Conservation (phyloP, 1,140 invertebrate species). For the Forficula auricularia region DNA sequence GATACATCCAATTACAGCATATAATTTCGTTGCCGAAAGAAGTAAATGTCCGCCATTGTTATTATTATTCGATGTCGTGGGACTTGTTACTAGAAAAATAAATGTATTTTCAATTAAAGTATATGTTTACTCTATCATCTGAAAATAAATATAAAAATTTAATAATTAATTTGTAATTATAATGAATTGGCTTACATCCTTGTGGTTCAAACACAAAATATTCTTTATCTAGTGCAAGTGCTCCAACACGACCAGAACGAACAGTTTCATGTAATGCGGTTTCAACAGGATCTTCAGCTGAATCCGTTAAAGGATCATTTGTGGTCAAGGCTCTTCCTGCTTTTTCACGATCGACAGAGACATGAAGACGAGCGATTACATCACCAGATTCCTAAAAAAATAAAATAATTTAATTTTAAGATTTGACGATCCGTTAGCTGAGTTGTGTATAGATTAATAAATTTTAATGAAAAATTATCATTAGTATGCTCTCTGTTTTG, state of each 20-base stretch:
- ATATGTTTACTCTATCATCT: too few species aligned
- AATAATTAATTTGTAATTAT: too few species aligned
- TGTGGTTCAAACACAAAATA: slow-evolving; percentile 49
- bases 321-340: too few species aligned
- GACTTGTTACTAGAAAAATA: slow-evolving; percentile 20
- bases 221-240: slow-evolving; percentile 56
- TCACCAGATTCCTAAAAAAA: slow-evolving; percentile 6
- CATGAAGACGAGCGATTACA: slow-evolving; percentile 10
- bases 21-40: slow-evolving; percentile 48
- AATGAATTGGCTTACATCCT: slow-evolving; percentile 41
- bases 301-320: slow-evolving; percentile 16
- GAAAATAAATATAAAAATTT: too few species aligned
- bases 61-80: neutral
- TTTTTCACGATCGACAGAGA: slow-evolving; percentile 9
- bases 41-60: slow-evolving; percentile 11
- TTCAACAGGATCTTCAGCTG: slow-evolving; percentile 30
- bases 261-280: slow-evolving; percentile 47
- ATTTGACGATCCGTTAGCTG: too few species aligned
- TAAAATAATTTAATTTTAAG: slow-evolving; percentile 2
- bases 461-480: too few species aligned
- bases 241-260: slow-evolving; percentile 49
- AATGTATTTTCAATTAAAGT: neutral
- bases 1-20: slow-evolving; percentile 66
- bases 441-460: too few species aligned
- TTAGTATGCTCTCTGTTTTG: too few species aligned